Evolutionary conservation across 1,140 invertebrate genomes (phyloP).

Genomic region (Brachionus sp.): DNA sequence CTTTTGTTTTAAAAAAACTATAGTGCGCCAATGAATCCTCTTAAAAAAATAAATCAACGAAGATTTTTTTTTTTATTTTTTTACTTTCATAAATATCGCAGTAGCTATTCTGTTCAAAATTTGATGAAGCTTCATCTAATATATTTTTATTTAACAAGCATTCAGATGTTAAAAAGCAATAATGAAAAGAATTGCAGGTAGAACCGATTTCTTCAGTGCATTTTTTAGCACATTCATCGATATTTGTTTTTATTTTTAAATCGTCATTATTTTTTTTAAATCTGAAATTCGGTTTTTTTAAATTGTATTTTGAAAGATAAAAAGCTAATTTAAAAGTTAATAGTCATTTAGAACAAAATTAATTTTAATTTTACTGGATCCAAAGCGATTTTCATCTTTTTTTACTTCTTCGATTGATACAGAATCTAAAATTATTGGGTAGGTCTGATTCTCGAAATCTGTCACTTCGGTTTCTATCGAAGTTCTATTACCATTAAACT

Average conservation of each 20-base stretch:
- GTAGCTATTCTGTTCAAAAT: neutral
- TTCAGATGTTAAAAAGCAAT: constrained; percentile 31
- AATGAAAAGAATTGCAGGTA: constrained; percentile 17
- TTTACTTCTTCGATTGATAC: neutral
- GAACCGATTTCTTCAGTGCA: constrained; percentile 30
- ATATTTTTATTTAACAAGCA: neutral
- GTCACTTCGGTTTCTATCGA: neutral
- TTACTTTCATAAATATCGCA: constrained; percentile 44
- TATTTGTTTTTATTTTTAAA: neutral
- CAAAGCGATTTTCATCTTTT: constrained; percentile 18
- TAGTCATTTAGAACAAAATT: neutral
- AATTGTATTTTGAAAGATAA: constrained; percentile 23
- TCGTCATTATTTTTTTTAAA: neutral
- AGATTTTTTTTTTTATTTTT: neutral
- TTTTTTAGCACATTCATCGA: constrained; percentile 43
- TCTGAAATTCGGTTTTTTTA: constrained; percentile 36
- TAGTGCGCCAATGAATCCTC: constrained; percentile 38
- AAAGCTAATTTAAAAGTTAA: neutral
- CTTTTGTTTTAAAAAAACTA: constrained; percentile 1
- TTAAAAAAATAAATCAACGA: neutral
- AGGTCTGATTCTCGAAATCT: neutral
- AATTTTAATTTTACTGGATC: neutral
- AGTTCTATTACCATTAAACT: neutral
- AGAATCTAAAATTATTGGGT: neutral
- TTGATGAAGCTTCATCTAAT: neutral